Evolutionary conservation across 2,888 invertebrate genomes (phyloP).

Genomic region (Diarsia rubi): DNA sequence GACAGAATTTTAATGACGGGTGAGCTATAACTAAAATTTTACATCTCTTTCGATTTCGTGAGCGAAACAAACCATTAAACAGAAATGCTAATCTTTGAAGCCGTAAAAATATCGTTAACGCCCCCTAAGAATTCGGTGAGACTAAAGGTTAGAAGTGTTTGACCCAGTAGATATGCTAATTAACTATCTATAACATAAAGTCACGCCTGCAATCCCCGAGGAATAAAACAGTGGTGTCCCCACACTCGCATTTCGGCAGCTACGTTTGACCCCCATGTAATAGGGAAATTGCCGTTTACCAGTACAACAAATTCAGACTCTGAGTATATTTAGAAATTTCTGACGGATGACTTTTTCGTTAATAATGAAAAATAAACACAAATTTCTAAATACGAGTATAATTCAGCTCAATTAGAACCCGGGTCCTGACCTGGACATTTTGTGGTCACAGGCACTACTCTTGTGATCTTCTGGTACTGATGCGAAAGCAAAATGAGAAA

Average conservation of each 20-base stretch:
- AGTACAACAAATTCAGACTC: background rate
- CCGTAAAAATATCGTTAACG: slow-evolving; percentile 3
- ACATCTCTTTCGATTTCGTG: slow-evolving; percentile 2
- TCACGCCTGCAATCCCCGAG: background rate
- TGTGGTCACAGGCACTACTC: background rate
- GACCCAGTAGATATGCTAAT: background rate
- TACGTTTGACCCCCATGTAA: background rate
- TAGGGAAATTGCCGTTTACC: background rate
- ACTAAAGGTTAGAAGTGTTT: background rate
- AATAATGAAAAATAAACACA: no score
- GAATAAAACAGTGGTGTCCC: background rate
- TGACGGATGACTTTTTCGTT: no score
- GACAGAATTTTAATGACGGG: background rate
- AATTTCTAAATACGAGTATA: background rate
- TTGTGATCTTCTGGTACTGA: background rate
- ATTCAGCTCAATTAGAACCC: background rate
- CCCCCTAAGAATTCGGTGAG: background rate
- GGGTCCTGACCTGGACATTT: background rate
- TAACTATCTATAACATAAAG: background rate
- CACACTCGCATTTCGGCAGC: background rate
- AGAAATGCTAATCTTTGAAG: slow-evolving; percentile 1
- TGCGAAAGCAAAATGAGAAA: background rate
- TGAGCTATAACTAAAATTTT: background rate
- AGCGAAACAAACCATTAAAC: background rate
- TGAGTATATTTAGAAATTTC: no score